Percentiles rank a stretch among this genome's conserved stretches.
phyloP scores from a whole-genome alignment of 2,113 vertebrate species.

The Suricata suricatta region DNA sequence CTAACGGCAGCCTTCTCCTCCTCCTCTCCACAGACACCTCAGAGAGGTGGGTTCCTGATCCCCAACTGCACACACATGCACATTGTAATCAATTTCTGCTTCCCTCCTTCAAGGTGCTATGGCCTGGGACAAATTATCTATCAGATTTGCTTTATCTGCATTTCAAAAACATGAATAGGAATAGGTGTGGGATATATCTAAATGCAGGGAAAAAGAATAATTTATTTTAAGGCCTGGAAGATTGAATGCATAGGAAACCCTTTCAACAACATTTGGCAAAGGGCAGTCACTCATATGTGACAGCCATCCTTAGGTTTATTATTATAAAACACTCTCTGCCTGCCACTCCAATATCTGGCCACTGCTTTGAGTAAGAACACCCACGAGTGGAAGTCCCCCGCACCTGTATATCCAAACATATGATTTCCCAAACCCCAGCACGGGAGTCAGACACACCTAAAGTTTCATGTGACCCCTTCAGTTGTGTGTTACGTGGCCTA shows the following conservation, averaged over 20 bases:
- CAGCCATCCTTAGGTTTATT: background rate
- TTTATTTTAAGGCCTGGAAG: background rate
- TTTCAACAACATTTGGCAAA: slow-evolving; percentile 19
- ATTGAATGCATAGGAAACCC: background rate
- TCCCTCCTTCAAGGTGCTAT: background rate
- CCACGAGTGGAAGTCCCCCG: too few relatives aligned
- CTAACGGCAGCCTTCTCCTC: background rate
- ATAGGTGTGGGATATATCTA: background rate
- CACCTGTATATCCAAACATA: too few relatives aligned
- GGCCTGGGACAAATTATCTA: background rate
- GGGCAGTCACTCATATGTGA: background rate
- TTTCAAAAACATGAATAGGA: background rate
- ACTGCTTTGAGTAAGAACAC: background rate
- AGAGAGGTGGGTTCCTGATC: background rate
- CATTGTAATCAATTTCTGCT: background rate
- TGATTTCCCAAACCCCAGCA: background rate
- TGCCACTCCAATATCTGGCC: background rate
- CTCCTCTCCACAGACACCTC: background rate
- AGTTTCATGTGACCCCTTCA: background rate
- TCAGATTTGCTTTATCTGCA: background rate
- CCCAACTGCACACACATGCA: background rate
- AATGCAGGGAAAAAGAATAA: background rate
- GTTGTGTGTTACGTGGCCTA: too few relatives aligned
- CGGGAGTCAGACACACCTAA: background rate
- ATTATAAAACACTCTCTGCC: background rate